Evolutionary conservation across 2,888 invertebrate species (phyloP), one percentile per base, ranked within the genome.

Genomic region (Tachystola acroxantha): DNA sequence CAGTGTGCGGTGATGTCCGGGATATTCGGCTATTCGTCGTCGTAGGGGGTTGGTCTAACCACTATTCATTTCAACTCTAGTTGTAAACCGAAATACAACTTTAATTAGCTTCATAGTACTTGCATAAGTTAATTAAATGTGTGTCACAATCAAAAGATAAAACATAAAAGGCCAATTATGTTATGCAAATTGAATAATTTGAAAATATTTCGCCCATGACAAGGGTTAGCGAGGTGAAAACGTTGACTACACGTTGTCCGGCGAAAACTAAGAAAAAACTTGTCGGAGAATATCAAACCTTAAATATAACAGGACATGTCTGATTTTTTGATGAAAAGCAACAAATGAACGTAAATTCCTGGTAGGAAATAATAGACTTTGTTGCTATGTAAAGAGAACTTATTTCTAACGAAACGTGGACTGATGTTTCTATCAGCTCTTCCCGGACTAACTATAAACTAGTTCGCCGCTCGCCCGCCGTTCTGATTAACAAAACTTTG

Each of bases 401-500:
- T 2, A 24, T 1, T 24, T 24, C 1, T n/a, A 1, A 2, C n/a
- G n/a, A 24, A 22, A 24, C n/a, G n/a, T n/a, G n/a, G n/a, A n/a
- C n/a, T n/a, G 24, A n/a, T 1, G 7, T n/a, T 24, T 24, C n/a
- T 24, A 24, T 24, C 24, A 24, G 3, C 9, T 24, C 24, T 24
- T 4, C 24, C n/a, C n/a, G n/a, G n/a, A 24, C 24, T n/a, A 24
- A 24, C 24, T 24, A 24, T 47, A 65, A 64, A 75, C 67, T 74
- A 75, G 67, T 73, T 72, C 59, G 59, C 65, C 64, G 56, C 46
- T 43, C 5, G 43, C 44, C 54, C 60, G 58, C 56, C 56, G 56
- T 64, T 72, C 68, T 78, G 77, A 80, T 78, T 80, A 76, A 75
- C 76, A 62, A 74, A 81, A 80, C 65, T 79, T 81, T 70, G 58